phyloP scores from a whole-genome alignment of 2,113 vertebrate species.

The Calyptomena viridis region DNA sequence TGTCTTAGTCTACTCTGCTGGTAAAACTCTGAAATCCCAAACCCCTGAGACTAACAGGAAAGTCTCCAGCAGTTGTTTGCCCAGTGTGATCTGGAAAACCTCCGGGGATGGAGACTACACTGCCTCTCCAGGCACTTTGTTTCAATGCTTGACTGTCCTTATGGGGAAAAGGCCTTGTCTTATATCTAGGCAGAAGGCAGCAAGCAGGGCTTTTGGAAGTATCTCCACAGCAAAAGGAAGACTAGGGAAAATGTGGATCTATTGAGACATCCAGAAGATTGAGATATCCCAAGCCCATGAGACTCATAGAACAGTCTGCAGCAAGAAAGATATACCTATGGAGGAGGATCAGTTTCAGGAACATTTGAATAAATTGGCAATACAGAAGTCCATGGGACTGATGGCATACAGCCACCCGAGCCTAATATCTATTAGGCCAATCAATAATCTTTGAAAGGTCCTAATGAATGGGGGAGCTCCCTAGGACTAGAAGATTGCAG shows the following conservation, averaged over 20 bases:
- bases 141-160: background rate
- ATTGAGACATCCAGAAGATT: background rate
- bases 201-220: background rate
- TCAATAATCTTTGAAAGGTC: background rate
- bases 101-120: background rate
- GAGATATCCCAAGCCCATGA: background rate
- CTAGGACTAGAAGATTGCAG: background rate
- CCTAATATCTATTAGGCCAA: accelerated
- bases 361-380: background rate
- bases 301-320: background rate
- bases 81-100: background rate
- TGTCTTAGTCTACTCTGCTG: background rate
- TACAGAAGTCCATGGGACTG: background rate
- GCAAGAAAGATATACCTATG: background rate
- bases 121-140: background rate
- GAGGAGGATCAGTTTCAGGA: background rate
- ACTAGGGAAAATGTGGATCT: background rate
- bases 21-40: background rate
- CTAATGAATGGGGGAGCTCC: background rate
- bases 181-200: background rate
- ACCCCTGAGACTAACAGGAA: background rate
- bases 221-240: background rate
- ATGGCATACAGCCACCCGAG: no score
- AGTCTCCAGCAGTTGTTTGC: background rate
- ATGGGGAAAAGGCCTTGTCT: background rate